Base-by-base conservation (phyloP, 1,140 invertebrate species). In the Nixonia krombeini region DNA sequence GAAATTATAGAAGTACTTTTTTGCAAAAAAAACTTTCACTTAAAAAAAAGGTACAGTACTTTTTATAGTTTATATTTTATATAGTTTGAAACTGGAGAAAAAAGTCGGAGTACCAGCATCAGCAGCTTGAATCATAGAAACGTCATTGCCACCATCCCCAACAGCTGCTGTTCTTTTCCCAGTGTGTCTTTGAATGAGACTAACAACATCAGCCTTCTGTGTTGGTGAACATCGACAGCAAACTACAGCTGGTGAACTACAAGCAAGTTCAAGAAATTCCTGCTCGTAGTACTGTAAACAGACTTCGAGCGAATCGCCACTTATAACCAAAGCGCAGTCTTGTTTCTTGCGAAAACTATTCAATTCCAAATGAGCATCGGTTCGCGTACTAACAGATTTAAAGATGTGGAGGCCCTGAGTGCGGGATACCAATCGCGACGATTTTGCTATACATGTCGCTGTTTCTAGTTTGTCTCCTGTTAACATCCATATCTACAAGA, bases 401-500 rank as follows among this genome's bases (percentile, higher is more conserved):
- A 94, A 97, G 47, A 92, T 88, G 75, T 94, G 81, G 17, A 89
- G 80, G 78, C 90, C 89, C 66, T 90, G 88, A 25, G 89, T 91
- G 16, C 92, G 90, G 0, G 95, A 93, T 31, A 98, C 95, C 10
- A 95, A 83, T 65, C 91, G 87, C 10, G 96, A 96, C 70, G 96
- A 98, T 81, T 99, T 98, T 1, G 98, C 97, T 76, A 99, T 99
- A 80, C 97, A 99, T 16, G 94, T 95, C 8, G 98, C 98, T 0
- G 98, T 99, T 87, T 99, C 98, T 42, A 99, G 80, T 85, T 99
- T 99, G 81, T 99, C 98, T 31, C 98, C 98, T 0, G 98, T 99
- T 57, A 99, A 86, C 98, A 99, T 99, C 98, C 98, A 99, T 33
- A 99, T 93, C 90, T 94, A n/a, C n/a, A n/a, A n/a, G 67, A 12